Evolutionary conservation across 2,797 vertebrate genomes (phyloP).

Genomic region (Allobates femoralis): DNA sequence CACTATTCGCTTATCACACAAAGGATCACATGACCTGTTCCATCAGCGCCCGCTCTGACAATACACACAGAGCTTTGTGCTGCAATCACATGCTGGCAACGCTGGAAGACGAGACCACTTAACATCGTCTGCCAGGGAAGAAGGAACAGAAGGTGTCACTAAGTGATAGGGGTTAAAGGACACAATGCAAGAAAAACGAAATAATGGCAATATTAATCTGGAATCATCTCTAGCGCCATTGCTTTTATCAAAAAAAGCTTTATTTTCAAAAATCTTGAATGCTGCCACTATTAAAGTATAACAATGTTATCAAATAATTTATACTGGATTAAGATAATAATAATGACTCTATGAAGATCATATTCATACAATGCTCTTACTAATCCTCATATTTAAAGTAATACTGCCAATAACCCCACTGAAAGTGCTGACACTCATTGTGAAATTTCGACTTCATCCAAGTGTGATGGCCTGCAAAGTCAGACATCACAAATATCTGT

Average conservation of each 20-base stretch:
- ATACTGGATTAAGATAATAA: neutral
- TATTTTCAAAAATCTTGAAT: too few species aligned
- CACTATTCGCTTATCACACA: slow-evolving; percentile 46
- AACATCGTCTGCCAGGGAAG: slow-evolving; percentile 17
- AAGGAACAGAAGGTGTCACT: slow-evolving; percentile 6
- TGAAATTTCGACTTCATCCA: too few species aligned
- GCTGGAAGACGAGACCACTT: slow-evolving; percentile 15
- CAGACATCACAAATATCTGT: too few species aligned
- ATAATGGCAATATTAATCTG: neutral
- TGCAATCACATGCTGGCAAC: neutral
- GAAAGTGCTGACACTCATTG: too few species aligned
- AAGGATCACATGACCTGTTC: slow-evolving; percentile 49
- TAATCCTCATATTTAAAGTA: neutral
- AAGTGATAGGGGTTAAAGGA: slow-evolving; percentile 15
- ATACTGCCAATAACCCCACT: neutral
- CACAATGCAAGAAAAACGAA: neutral
- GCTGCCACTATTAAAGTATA: too few species aligned
- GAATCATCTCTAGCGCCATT: neutral
- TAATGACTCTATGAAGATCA: neutral
- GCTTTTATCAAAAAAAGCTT: neutral
- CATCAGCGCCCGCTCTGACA: slow-evolving; percentile 47
- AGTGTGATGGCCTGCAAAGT: too few species aligned
- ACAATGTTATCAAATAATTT: too few species aligned
- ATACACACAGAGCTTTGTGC: slow-evolving; percentile 50
- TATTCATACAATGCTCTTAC: neutral